These are phyloP conservation scores for Corythornis cristatus DNA, from an alignment of 2,113 vertebrate species.

Conservation along the genomic window DNA sequence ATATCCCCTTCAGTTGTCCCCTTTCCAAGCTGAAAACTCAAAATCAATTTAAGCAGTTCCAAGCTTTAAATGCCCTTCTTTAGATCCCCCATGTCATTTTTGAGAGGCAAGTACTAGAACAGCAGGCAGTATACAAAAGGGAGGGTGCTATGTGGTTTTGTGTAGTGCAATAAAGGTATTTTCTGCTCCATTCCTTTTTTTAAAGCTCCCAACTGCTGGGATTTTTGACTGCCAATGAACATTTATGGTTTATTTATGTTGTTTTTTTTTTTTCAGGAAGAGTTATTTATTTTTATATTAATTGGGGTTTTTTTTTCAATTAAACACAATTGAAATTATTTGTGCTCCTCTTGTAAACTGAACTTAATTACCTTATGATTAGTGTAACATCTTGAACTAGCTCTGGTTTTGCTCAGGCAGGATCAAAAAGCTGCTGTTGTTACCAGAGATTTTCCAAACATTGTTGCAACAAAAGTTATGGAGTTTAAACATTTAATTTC, in stretches of 20 bases:
- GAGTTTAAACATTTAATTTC: neutral
- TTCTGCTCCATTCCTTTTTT: neutral
- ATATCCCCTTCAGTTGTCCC: constrained; percentile 21
- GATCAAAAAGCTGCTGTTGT: neutral
- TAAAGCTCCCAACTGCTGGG: neutral
- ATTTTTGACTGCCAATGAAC: neutral
- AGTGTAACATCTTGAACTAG: neutral
- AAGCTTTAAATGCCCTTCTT: constrained; percentile 51
- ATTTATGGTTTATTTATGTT: neutral
- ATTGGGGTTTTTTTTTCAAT: neutral
- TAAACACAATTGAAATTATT: neutral
- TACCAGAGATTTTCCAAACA: neutral
- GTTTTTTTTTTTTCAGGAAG: neutral
- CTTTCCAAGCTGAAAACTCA: constrained; percentile 43
- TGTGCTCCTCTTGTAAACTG: neutral
- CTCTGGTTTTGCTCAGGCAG: neutral
- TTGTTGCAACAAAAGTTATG: neutral
- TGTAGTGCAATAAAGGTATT: constrained; percentile 18
- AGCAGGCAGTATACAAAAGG: constrained; percentile 5
- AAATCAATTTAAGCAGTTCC: constrained; percentile 41
- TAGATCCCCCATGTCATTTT: constrained; percentile 26
- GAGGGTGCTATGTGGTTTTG: neutral
- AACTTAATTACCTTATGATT: neutral
- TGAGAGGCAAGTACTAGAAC: constrained; percentile 25
- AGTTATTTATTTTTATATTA: neutral